These are phyloP conservation scores for Scaptomyza hsui DNA, from an alignment of 1,140 invertebrate species.

Conservation along the genomic window DNA sequence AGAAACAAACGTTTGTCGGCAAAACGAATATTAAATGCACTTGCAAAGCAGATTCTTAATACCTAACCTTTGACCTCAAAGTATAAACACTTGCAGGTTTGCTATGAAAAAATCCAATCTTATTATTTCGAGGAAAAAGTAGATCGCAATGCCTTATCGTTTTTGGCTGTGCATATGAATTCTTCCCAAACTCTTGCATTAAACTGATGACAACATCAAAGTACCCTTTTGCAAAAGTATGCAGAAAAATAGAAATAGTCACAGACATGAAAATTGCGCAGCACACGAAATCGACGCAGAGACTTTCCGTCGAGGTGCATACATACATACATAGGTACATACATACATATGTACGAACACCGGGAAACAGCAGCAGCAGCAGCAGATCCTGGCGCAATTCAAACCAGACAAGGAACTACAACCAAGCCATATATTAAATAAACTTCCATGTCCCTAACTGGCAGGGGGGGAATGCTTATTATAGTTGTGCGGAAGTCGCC, in stretches of 20 bases:
- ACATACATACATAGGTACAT: background rate
- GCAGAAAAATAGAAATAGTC: conserved; percentile 32
- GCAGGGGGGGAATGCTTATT: conserved; percentile 17
- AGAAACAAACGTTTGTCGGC: background rate
- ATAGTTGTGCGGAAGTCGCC: conserved; percentile 33
- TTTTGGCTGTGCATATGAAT: too few species aligned
- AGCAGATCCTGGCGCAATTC: too few species aligned
- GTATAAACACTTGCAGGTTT: too few species aligned
- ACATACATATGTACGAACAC: background rate
- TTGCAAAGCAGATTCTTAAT: background rate
- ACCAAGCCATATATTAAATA: conserved; percentile 47
- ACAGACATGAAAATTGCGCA: conserved; percentile 53
- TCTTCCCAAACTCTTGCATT: too few species aligned
- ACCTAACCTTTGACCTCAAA: too few species aligned
- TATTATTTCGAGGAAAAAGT: too few species aligned
- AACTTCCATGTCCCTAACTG: conserved; percentile 46
- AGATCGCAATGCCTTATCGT: too few species aligned
- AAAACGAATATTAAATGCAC: background rate
- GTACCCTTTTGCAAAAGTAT: conserved; percentile 25
- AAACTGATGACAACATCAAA: conserved; percentile 30
- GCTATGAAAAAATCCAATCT: too few species aligned
- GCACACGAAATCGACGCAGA: conserved; percentile 25
- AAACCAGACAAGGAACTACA: conserved; percentile 41
- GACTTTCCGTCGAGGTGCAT: conserved; percentile 41
- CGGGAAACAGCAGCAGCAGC: background rate